Evolutionary conservation across 2,797 vertebrate genomes (phyloP), one percentile per base, ranked within the genome.

Genomic region (Bradypodion pumilum): DNA sequence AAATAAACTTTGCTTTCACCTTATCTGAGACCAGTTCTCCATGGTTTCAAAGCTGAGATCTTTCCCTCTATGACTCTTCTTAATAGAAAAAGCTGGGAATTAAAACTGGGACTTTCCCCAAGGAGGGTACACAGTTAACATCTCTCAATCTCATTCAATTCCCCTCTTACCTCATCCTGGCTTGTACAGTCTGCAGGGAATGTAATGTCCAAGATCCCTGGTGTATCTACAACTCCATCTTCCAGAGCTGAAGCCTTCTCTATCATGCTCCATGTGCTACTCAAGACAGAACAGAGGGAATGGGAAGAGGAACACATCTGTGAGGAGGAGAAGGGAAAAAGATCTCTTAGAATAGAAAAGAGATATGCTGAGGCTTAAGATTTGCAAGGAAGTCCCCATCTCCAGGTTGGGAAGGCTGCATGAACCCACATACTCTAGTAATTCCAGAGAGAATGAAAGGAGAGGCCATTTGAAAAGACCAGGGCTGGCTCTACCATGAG

Each of bases 201-300:
- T 0, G 87, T 29, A 0, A 86, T 68, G 19, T 81, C 74, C 7
- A 91, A 86, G 74, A 9, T 82, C 1, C 84, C 90, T 63, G 87
- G 68, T 0, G 63, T 29, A 63, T 91, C 91, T 21, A 29, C 42
- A n/a, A 88, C 13, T 52, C 90, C 89, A 46, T 80, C 89, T 0
- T 87, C 91, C 37, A 89, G 78, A 32, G 83, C 86, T 12, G 92
- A 87, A 46, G 92, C 65, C 32, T 94, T 92, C 75, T 96, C 95
- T 27, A 93, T 60, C 27, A 96, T 94, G 85, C 95, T 96, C 95
- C 96, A 96, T 68, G 94, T 95, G 84, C 96, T 96, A 91, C 96
- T 96, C 82, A 96, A 91, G 90, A 95, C 95, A 92, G 96, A 96
- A 90, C 93, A 95, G 56, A 96, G 90, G 21, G 95, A 96, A 60